These are phyloP conservation scores for Drosophila carrolli DNA, from an alignment of 1,140 invertebrate genomes.

Conservation along the genomic window DNA sequence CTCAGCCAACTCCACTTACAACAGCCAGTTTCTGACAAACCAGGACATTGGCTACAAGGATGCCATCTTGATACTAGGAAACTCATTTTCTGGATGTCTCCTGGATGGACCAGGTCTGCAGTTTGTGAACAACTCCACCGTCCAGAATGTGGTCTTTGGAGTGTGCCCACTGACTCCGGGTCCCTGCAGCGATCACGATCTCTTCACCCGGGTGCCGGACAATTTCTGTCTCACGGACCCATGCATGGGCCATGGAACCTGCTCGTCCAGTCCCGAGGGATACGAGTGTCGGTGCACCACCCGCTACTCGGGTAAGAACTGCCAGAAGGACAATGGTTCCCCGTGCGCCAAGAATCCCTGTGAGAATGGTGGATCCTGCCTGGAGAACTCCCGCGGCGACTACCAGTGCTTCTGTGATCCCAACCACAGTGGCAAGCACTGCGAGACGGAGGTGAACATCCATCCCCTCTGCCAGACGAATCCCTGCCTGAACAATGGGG, in stretches of 20 bases:
- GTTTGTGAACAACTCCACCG: constrained; percentile 88
- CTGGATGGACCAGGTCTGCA: constrained; percentile 92
- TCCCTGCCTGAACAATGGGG: constrained; percentile 90
- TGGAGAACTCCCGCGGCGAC: constrained; percentile 90
- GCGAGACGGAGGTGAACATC: constrained; percentile 90
- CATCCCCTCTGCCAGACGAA: constrained; percentile 90
- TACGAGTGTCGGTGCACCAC: constrained; percentile 92
- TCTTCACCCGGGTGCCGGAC: constrained; percentile 86
- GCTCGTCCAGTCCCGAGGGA: constrained; percentile 89
- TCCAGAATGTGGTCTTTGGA: constrained; percentile 90
- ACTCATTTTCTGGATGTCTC: constrained; percentile 92
- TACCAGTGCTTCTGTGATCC: constrained; percentile 90
- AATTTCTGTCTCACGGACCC: constrained; percentile 92
- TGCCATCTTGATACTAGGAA: constrained; percentile 90
- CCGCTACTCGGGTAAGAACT: constrained; percentile 93
- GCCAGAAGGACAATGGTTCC: constrained; percentile 91
- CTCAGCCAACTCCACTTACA: constrained; percentile 90
- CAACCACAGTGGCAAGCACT: constrained; percentile 91
- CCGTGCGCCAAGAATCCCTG: constrained; percentile 90
- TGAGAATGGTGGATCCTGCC: constrained; percentile 90
- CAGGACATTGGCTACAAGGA: constrained; percentile 88
- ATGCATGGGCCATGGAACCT: constrained; percentile 92
- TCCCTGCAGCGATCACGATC: constrained; percentile 87
- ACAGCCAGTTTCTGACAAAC: constrained; percentile 89
- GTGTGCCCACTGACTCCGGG: constrained; percentile 89